A percentile compares a stretch with the other conserved stretches of the same genome.
phyloP scores from a whole-genome alignment of 2,888 invertebrate genomes.

The Xylophagus ater region DNA sequence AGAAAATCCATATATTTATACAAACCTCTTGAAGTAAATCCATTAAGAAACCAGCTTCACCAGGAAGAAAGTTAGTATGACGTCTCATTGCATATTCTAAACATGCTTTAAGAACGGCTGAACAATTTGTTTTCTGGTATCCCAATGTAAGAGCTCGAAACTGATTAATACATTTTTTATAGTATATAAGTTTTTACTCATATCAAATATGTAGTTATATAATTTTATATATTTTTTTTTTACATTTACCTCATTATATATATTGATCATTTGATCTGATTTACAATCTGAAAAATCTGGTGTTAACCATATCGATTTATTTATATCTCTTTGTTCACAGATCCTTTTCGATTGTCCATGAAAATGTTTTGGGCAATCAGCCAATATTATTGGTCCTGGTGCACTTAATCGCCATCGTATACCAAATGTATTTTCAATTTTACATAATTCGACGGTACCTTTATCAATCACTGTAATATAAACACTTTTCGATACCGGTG shows the following conservation, averaged over 20 bases:
- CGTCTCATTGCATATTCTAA: slow-evolving; percentile 32
- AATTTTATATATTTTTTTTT: background rate
- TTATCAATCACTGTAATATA: slow-evolving; percentile 55
- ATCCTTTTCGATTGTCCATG: slow-evolving; percentile 43
- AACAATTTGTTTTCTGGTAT: slow-evolving; percentile 37
- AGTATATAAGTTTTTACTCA: background rate
- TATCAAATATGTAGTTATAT: too few relatives aligned
- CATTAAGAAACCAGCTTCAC: slow-evolving; percentile 37
- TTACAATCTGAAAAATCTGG: slow-evolving; percentile 68
- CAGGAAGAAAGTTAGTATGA: slow-evolving; percentile 33
- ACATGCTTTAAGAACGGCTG: slow-evolving; percentile 35
- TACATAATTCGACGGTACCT: slow-evolving; percentile 47
- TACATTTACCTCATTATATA: slow-evolving; percentile 50
- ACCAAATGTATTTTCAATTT: slow-evolving; percentile 46
- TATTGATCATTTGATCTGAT: slow-evolving; percentile 49
- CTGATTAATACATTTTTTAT: slow-evolving; percentile 10
- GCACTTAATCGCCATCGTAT: slow-evolving; percentile 57
- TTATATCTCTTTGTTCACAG: slow-evolving; percentile 49
- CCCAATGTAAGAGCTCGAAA: slow-evolving; percentile 35
- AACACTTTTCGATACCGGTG: slow-evolving; percentile 48
- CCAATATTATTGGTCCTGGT: slow-evolving; percentile 57
- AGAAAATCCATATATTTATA: too few relatives aligned
- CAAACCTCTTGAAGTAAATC: slow-evolving; percentile 37
- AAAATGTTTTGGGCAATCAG: slow-evolving; percentile 50
- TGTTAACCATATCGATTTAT: slow-evolving; percentile 58